A percentile compares a stretch with the other conserved stretches of the same genome.
Conservation (phyloP, 2,113 vertebrate genomes). For the Glaucomys volans region DNA sequence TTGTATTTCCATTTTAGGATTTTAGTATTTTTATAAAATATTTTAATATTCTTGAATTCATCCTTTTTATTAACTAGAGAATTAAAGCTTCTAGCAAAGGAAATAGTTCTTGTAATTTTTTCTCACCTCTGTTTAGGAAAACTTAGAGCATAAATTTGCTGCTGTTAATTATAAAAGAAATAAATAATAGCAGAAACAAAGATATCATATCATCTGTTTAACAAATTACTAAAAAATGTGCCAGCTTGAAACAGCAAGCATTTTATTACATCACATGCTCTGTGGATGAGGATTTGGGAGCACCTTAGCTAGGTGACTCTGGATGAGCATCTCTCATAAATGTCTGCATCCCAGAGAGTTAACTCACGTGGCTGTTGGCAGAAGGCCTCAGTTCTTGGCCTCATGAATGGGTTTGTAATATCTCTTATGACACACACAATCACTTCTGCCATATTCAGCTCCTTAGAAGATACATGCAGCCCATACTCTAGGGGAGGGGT, state of each 20-base stretch:
- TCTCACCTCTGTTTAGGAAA: not conserved
- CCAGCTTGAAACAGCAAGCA: not conserved
- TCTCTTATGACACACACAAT: not conserved
- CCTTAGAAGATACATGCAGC: not conserved
- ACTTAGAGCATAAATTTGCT: not conserved
- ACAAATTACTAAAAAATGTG: not conserved
- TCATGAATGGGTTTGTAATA: too few species aligned
- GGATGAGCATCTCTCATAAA: not conserved
- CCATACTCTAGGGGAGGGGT: not conserved
- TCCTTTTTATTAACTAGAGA: not conserved
- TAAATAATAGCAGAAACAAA: not conserved
- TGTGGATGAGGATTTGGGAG: not conserved
- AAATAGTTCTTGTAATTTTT: not conserved
- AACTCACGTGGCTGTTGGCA: too few species aligned
- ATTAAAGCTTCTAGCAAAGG: not conserved
- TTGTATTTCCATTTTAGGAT: not conserved
- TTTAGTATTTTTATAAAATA: not conserved
- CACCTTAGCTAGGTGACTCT: not conserved
- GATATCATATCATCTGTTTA: not conserved
- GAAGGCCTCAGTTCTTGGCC: too few species aligned
- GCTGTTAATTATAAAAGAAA: not conserved
- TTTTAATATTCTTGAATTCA: not conserved
- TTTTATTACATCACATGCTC: not conserved
- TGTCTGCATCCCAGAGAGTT: not conserved
- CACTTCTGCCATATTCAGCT: not conserved